Evolutionary conservation across 2,888 invertebrate species (phyloP).

Genomic region (Carpatolechia fugitivella): DNA sequence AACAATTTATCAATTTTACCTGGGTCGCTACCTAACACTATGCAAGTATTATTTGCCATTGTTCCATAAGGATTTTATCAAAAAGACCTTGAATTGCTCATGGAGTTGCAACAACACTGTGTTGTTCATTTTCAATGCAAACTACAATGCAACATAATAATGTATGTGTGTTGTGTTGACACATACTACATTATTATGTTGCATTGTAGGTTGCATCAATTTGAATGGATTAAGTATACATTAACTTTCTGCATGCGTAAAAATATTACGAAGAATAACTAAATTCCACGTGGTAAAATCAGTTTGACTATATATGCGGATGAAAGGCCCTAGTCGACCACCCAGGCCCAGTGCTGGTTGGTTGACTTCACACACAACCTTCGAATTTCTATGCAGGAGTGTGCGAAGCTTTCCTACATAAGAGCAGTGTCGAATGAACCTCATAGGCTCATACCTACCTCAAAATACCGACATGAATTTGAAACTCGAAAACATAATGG

Average conservation of each 20-base stretch:
- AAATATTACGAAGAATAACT: constrained; percentile 1
- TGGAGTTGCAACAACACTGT: constrained; percentile 31
- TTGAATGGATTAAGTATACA: constrained; percentile 39
- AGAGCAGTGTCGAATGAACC: too few species aligned
- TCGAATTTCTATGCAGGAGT: too few species aligned
- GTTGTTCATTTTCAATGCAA: too few species aligned
- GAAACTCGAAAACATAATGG: too few species aligned
- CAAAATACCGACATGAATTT: too few species aligned
- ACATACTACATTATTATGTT: constrained; percentile 32
- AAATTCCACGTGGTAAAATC: too few species aligned
- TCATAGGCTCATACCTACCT: too few species aligned
- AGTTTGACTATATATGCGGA: too few species aligned
- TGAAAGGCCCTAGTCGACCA: too few species aligned
- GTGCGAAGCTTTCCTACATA: too few species aligned
- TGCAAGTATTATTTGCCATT: not conserved
- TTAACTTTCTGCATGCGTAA: constrained; percentile 10
- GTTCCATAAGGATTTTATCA: constrained; percentile 23
- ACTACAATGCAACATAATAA: constrained; percentile 25
- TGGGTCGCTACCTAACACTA: not conserved
- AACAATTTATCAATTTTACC: constrained; percentile 4
- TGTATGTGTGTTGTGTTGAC: constrained; percentile 35
- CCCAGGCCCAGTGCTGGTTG: too few species aligned
- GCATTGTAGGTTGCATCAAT: constrained; percentile 23
- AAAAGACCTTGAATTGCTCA: constrained; percentile 32
- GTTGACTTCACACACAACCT: too few species aligned